Conservation (phyloP, 2,113 vertebrate genomes). For the Daphoenositta chrysoptera region DNA sequence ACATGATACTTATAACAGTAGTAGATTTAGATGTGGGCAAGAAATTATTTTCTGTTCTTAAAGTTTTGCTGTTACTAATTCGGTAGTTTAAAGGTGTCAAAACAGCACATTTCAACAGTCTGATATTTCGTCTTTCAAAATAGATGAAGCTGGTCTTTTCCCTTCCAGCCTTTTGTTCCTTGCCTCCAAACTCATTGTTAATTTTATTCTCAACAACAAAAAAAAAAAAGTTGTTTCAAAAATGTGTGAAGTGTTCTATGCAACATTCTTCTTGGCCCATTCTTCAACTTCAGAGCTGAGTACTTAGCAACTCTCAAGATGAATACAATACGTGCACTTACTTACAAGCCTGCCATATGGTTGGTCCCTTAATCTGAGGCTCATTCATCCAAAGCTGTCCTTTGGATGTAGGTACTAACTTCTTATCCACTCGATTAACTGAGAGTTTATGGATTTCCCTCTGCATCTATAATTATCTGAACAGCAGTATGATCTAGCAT, state of each 20-base stretch:
- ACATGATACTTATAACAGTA: fast-evolving
- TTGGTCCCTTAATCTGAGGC: not conserved
- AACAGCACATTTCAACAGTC: not conserved
- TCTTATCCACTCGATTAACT: not conserved
- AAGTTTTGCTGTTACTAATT: not conserved
- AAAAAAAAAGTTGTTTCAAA: not conserved
- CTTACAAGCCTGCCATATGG: not conserved
- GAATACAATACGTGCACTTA: not conserved
- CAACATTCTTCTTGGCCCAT: not conserved
- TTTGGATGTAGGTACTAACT: not conserved
- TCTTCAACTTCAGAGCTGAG: not conserved
- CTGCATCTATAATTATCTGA: not conserved
- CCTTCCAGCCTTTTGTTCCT: fast-evolving
- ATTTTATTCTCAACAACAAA: not conserved
- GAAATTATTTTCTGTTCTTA: not conserved
- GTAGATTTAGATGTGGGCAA: not conserved
- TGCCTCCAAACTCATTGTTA: not conserved
- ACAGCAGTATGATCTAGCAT: not conserved
- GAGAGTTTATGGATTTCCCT: not conserved
- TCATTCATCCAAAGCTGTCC: not conserved
- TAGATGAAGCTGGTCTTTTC: not conserved
- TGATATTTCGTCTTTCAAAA: not conserved
- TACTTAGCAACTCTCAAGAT: not conserved
- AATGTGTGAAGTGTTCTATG: not conserved
- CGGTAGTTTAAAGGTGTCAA: not conserved